Evolutionary conservation across 2,888 invertebrate species (phyloP).

Genomic region (Lycophotia porphyrea): DNA sequence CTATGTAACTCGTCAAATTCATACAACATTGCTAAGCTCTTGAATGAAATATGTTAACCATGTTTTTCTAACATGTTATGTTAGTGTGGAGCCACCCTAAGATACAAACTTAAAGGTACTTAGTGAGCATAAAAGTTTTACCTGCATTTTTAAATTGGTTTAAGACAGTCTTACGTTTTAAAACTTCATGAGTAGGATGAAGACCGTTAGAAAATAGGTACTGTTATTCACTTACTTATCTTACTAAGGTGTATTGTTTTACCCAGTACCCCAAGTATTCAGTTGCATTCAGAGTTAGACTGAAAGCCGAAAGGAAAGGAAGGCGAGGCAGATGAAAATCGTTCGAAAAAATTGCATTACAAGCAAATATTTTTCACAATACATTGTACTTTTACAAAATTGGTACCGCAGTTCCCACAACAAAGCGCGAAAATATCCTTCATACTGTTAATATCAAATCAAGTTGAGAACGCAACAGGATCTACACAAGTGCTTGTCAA

Average conservation of each 20-base stretch:
- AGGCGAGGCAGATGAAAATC: neutral
- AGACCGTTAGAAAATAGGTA: neutral
- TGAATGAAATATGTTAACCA: no score
- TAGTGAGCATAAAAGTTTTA: neutral
- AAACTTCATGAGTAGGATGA: neutral
- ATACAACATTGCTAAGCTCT: no score
- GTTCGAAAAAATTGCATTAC: neutral
- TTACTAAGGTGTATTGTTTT: neutral
- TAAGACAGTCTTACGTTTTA: neutral
- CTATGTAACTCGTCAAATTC: no score
- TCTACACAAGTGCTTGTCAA: slow-evolving; percentile 9
- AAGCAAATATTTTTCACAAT: neutral
- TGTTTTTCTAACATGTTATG: no score
- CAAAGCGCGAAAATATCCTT: neutral
- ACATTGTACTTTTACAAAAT: neutral
- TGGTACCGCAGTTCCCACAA: neutral
- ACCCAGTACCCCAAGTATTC: neutral
- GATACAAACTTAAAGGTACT: neutral
- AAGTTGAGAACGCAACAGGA: slow-evolving; percentile 6
- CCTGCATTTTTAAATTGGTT: neutral
- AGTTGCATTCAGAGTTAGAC: neutral
- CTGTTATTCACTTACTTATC: neutral
- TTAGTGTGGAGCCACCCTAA: no score
- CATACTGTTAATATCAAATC: neutral
- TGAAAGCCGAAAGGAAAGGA: neutral